Evolutionary conservation across 2,888 invertebrate genomes (phyloP).

Genomic region (Falcaria lacertinaria): DNA sequence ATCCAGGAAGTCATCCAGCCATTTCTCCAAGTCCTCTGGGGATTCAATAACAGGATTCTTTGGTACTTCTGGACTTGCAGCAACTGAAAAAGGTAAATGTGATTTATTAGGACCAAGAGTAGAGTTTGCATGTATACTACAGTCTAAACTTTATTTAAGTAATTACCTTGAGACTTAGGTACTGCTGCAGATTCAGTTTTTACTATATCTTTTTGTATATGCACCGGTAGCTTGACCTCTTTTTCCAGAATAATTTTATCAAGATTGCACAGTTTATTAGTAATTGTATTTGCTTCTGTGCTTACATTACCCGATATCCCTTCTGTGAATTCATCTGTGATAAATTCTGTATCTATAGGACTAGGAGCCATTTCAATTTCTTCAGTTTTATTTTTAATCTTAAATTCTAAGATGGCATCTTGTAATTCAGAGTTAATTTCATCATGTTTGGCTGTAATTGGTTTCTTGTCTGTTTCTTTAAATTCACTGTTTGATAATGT

Average conservation of each 20-base stretch:
- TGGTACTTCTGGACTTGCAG: constrained; percentile 16
- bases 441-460: neutral
- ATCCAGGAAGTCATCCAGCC: constrained; percentile 73
- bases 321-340: neutral
- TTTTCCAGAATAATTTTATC: neutral
- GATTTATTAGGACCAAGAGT: too few relatives aligned
- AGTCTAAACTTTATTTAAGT: too few relatives aligned
- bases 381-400: neutral
- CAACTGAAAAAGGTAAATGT: constrained; percentile 20
- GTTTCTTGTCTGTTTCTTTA: constrained; percentile 1
- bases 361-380: neutral
- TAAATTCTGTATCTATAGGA: neutral
- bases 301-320: neutral
- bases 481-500: neutral
- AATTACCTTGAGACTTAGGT: constrained; percentile 7
- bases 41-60: constrained; percentile 57
- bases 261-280: neutral
- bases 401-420: neutral
- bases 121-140: too few relatives aligned
- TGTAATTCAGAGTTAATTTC: too few relatives aligned
- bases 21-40: constrained; percentile 71
- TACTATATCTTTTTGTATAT: constrained; percentile 1
- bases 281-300: neutral
- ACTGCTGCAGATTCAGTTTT: constrained; percentile 9
- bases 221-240: neutral